Base-by-base conservation (phyloP, 2,113 vertebrate species). In the Telmatochromis sp. region DNA sequence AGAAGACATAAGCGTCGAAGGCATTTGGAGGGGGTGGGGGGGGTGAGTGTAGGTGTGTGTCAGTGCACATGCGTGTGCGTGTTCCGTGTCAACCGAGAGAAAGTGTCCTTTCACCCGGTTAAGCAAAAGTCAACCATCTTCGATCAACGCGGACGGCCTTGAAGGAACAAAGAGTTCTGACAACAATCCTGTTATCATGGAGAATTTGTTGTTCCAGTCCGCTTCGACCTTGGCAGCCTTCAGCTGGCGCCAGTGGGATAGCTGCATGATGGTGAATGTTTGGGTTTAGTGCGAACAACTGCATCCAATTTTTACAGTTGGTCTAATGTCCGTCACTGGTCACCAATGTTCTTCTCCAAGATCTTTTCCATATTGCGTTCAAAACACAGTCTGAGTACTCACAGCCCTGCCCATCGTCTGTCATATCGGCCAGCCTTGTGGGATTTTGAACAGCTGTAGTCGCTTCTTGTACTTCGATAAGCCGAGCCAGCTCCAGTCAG, bases 81-180 rank as follows among this genome's bases (percentile, higher is more conserved):
- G 53, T 12, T 54, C 10, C 4, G 4, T 55, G 53, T 55, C 11
- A 55, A 23, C 11, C 21, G 11, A 55, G 21, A 55, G 21, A 55
- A 23, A 55, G 0, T 13, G 10, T 54, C 2, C 53, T 0, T 54
- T 54, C 53, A 23, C 53, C n/a, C 53, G 0, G 0, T 55, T 23
- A 55, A 23, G 53, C 11, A 23, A 55, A 55, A 55, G 6, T 55
- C 53, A 23, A 55, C 4, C 0, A 55, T 23, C 53, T 7, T 55
- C 11, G 53, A 55, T 55, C 53, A 23, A 13, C 11, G 9, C 1
- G 0, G n/a, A 23, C 0, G 6, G 11, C 53, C 53, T 55, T 55
- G 53, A 1, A 55, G 53, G 21, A 55, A 45, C 42, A 45, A 54
- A 54, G 5, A 21, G 51, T 54, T 54, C n/a, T 0, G 9, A 54